These are phyloP conservation scores for Microchrysa polita DNA, from an alignment of 2,888 invertebrate genomes.

Conservation along the genomic window DNA sequence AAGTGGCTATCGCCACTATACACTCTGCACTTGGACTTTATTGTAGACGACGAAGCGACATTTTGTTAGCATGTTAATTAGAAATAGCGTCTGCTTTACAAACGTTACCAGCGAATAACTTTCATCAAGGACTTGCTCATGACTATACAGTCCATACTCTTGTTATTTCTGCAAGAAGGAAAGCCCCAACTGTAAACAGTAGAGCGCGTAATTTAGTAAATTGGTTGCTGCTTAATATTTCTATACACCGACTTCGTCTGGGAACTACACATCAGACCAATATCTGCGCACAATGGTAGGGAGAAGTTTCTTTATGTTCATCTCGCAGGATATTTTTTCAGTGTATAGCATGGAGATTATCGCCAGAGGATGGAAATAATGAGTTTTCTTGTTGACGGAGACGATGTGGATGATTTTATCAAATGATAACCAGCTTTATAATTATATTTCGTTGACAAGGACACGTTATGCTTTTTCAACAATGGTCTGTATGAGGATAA, in stretches of 20 bases:
- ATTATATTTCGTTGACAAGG: too few species aligned
- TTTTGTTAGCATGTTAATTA: constrained; percentile 30
- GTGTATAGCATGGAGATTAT: not conserved
- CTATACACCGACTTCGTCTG: not conserved
- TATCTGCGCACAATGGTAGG: not conserved
- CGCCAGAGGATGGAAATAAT: not conserved
- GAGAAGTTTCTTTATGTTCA: not conserved
- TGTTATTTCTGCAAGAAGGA: not conserved
- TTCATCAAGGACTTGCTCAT: constrained; percentile 1
- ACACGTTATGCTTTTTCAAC: too few species aligned
- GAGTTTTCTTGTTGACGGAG: not conserved
- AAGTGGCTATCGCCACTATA: constrained; percentile 7
- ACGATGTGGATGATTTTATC: too few species aligned
- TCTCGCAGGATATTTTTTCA: not conserved
- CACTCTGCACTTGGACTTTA: not conserved
- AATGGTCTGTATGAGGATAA: too few species aligned
- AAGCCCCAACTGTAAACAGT: not conserved
- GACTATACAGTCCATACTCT: not conserved
- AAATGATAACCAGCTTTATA: too few species aligned
- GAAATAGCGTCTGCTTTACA: constrained; percentile 11
- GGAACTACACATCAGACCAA: not conserved
- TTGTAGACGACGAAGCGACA: not conserved
- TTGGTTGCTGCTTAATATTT: constrained; percentile 11
- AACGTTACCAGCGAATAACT: not conserved
- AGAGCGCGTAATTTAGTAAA: not conserved